Evolutionary conservation across 2,797 vertebrate genomes (phyloP), one percentile per base, ranked within the genome.

Genomic region (Oryzias sinensis): DNA sequence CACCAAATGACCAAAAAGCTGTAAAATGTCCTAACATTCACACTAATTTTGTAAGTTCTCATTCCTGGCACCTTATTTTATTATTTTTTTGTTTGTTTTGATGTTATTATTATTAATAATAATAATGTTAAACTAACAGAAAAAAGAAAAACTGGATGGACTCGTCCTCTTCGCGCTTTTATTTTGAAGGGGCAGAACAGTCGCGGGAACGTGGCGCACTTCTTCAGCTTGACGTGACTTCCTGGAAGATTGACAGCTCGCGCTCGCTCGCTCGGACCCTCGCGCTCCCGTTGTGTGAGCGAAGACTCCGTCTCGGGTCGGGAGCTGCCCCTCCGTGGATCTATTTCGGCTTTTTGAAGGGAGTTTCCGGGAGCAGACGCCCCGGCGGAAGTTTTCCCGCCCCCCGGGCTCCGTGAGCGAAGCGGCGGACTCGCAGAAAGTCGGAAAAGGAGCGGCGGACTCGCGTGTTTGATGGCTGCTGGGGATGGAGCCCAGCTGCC

Each of bases 401-500:
- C 42, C 43, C 2, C 0, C 64, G 47, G 75, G 82, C 56, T 5
- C 73, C 82, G 75, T 87, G 55, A 76, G 73, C 61, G 71, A 71
- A 76, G 61, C 43, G 70, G 70, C 43, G 68, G 73, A 49, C 20
- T 50, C 2, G 41, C 60, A 75, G 59, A 54, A 66, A 82, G 81
- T 76, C 70, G 71, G 44, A 77, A 57, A 22, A 59, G 69, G 77
- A 59, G 44, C 33, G 84, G 82, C 41, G 56, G 68, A 77, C 52
- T 82, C 52, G 81, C 57, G 5, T 73, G 83, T 77, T 89, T 85
- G 80, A 93, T 93, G 92, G 91, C 92, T 87, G 90, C 92, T 77
- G 92, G 91, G 80, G 92, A 93, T 87, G 92, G 89, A 85, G 86
- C 91, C 79, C 92, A 91, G 80, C 91, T 92, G 71, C 90, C 93